Percentiles rank a stretch among this genome's conserved stretches.
phyloP scores from a whole-genome alignment of 2,797 vertebrate genomes.

The Epinephelus malabaricus region DNA sequence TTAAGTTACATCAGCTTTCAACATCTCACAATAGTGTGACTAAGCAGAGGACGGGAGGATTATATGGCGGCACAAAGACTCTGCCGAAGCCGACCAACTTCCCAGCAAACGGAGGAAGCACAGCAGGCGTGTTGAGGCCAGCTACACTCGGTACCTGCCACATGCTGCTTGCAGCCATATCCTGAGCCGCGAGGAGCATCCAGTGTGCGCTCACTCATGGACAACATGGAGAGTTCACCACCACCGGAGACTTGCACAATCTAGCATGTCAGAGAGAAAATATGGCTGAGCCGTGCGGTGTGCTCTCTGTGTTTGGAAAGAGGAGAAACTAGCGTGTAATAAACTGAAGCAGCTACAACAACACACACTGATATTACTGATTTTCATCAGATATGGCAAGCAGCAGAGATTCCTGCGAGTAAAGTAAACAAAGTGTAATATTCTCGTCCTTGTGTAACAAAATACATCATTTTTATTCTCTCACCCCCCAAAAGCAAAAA shows the following conservation, averaged over 20 bases:
- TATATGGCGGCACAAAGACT: constrained; percentile 53
- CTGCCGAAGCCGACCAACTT: constrained; percentile 11
- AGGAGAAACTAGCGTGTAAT: constrained; percentile 26
- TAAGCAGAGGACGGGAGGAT: constrained; percentile 56
- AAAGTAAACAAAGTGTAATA: constrained; percentile 60
- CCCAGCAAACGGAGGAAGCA: constrained; percentile 14
- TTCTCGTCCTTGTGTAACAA: constrained; percentile 44
- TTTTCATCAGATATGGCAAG: constrained; percentile 56
- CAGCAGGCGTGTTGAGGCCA: constrained; percentile 18
- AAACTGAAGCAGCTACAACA: constrained; percentile 50
- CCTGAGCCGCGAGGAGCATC: constrained; percentile 1
- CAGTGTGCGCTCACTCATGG: constrained; percentile 22
- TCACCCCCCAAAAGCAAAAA: constrained; percentile 16
- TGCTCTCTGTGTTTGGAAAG: constrained; percentile 17
- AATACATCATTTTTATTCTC: constrained; percentile 63
- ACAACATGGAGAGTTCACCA: constrained; percentile 20
- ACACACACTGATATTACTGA: constrained; percentile 40
- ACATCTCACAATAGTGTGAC: constrained; percentile 70
- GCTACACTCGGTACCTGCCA: constrained; percentile 16
- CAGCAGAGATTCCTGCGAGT: constrained; percentile 53
- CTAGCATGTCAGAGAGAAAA: constrained; percentile 11
- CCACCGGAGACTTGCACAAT: constrained; percentile 28
- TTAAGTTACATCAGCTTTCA: constrained; percentile 79
- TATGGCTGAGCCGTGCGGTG: constrained; percentile 27
- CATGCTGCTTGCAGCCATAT: neutral